Evolutionary conservation across 30 jellyfish, hydroid and myxozoan species (phyloP).

Genomic region (Hydractinia echinata): DNA sequence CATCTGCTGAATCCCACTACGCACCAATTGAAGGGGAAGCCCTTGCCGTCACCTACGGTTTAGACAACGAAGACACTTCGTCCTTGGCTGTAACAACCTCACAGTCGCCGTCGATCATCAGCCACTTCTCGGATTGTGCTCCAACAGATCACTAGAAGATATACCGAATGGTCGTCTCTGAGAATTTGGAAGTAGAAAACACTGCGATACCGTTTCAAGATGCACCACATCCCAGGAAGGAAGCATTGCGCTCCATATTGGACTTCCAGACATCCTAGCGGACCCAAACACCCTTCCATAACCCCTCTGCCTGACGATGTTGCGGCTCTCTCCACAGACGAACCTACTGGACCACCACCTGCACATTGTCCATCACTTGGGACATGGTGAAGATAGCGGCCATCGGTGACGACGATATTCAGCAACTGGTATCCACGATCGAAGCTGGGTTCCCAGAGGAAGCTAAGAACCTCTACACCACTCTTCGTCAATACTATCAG

Average conservation of each 20-base stretch:
- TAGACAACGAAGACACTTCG: slow-evolving; percentile 26
- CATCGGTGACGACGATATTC: not conserved
- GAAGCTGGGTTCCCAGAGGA: slow-evolving; percentile 21
- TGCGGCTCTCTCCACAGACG: not conserved
- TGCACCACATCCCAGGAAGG: slow-evolving; percentile 9
- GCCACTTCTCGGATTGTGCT: slow-evolving; percentile 28
- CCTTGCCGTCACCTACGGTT: too few species aligned
- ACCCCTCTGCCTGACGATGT: slow-evolving; percentile 15
- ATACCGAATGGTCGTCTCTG: not conserved
- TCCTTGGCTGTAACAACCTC: slow-evolving; percentile 33
- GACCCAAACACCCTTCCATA: not conserved
- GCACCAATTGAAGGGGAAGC: too few species aligned
- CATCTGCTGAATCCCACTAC: too few species aligned
- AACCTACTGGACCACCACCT: not conserved
- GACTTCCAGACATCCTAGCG: not conserved
- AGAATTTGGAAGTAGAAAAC: not conserved
- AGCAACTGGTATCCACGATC: not conserved
- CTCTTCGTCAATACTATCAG: not conserved
- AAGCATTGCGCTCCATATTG: not conserved
- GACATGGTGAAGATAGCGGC: slow-evolving; percentile 33
- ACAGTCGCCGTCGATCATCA: slow-evolving; percentile 10
- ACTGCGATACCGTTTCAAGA: not conserved
- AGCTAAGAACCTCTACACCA: slow-evolving; percentile 10
- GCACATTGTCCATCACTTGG: slow-evolving; percentile 1
- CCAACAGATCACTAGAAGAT: slow-evolving; percentile 18